A percentile compares a stretch with the other conserved stretches of the same genome.
phyloP scores from a whole-genome alignment of 2,797 vertebrate genomes.

The Enteromius fasciolatus region DNA sequence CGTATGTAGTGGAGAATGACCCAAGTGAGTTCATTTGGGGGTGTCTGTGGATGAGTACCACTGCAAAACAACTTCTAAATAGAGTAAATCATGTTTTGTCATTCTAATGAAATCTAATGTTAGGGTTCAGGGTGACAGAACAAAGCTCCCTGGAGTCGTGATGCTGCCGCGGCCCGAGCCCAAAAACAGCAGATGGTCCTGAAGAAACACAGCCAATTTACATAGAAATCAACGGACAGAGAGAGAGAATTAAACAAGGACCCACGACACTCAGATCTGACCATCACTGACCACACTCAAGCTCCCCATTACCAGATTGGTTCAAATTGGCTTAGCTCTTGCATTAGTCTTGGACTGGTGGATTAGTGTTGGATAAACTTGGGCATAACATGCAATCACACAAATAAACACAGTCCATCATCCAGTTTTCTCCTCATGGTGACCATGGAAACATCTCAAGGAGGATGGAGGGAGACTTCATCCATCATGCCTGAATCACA shows the following conservation, averaged over 20 bases:
- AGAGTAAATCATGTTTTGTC: neutral
- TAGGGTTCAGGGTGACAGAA: neutral
- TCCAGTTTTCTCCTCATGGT: neutral
- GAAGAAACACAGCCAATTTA: conserved; percentile 69
- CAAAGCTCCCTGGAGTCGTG: conserved; percentile 18
- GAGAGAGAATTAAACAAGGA: conserved; percentile 11
- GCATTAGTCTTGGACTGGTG: conserved; percentile 12
- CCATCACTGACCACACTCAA: neutral
- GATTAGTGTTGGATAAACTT: conserved; percentile 26
- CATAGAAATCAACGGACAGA: conserved; percentile 71
- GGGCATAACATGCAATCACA: conserved; percentile 8
- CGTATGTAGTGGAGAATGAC: neutral
- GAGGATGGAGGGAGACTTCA: neutral
- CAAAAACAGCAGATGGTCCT: conserved; percentile 73
- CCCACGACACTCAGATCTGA: neutral
- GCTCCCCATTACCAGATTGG: conserved; percentile 5
- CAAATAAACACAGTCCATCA: conserved; percentile 7
- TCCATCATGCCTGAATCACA: conserved; percentile 7
- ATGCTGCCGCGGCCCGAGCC: conserved; percentile 37
- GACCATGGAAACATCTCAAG: conserved; percentile 1
- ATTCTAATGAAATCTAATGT: neutral
- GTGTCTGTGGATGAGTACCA: neutral
- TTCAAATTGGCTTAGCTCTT: conserved; percentile 3
- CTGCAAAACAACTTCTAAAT: neutral
- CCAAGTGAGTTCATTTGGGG: neutral